Percentiles rank a stretch among this genome's conserved stretches.
Evolutionary conservation across 2,888 invertebrate genomes (phyloP).

Genomic region (Buathra laborator): DNA sequence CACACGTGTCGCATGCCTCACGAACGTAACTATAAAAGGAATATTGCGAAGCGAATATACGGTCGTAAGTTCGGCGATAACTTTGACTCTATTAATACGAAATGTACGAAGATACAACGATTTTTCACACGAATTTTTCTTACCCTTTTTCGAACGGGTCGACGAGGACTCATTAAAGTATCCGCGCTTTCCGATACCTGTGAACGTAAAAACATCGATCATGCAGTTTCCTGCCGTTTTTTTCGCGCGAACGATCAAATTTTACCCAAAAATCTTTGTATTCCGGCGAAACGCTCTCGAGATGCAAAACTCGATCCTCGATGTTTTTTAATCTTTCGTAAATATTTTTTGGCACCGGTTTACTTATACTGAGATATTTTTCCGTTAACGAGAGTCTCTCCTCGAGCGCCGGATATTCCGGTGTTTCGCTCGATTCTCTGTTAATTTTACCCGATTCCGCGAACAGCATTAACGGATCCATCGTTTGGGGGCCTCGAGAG

Average conservation of each 20-base stretch:
- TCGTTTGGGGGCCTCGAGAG: conserved; percentile 89
- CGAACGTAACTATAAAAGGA: conserved; percentile 54
- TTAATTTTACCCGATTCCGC: conserved; percentile 55
- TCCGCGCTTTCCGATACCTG: conserved; percentile 70
- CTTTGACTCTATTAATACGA: conserved; percentile 45
- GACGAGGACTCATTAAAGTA: conserved; percentile 58
- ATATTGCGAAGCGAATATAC: conserved; percentile 43
- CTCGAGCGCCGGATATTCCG: conserved; percentile 86
- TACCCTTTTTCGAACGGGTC: conserved; percentile 75
- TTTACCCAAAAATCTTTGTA: conserved; percentile 90
- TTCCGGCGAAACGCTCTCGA: conserved; percentile 93
- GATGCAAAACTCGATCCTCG: conserved; percentile 90
- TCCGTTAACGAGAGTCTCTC: conserved; percentile 90
- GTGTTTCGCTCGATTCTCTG: conserved; percentile 50
- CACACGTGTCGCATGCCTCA: conserved; percentile 54
- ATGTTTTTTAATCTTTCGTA: conserved; percentile 90
- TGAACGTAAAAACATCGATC: not conserved
- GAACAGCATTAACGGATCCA: conserved; percentile 72
- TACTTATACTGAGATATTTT: conserved; percentile 87
- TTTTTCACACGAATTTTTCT: not conserved
- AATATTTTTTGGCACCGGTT: conserved; percentile 88
- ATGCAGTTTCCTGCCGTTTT: not conserved
- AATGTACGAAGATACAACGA: not conserved
- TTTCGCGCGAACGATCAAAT: no score
- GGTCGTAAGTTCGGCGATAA: conserved; percentile 43